phyloP scores from a whole-genome alignment of 92 coral and sea anemone species.

The Chrysogorgia sp. region DNA sequence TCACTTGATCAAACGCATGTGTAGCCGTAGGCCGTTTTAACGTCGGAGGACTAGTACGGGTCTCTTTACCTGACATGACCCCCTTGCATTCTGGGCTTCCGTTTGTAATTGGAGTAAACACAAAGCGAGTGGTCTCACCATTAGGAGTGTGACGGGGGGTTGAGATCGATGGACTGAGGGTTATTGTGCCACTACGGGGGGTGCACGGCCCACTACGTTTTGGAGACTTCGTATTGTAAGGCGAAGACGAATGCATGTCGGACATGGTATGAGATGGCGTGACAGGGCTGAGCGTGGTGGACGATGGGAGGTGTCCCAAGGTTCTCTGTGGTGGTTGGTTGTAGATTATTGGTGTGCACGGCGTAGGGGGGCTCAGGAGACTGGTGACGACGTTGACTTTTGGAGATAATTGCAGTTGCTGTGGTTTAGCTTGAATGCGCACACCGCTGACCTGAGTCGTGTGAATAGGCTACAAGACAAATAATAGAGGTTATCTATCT shows the following conservation, averaged over 20 bases:
- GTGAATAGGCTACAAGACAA: background rate
- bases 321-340: constrained; percentile 52
- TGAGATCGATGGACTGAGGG: constrained; percentile 83
- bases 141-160: constrained; percentile 91
- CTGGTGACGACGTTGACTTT: constrained; percentile 65
- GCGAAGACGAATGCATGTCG: constrained; percentile 67
- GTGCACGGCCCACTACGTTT: constrained; percentile 90
- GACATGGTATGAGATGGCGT: constrained; percentile 84
- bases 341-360: constrained; percentile 73
- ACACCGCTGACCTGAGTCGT: constrained; percentile 15
- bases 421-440: constrained; percentile 52
- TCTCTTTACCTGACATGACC: constrained; percentile 44
- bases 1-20: constrained; percentile 61
- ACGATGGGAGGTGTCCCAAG: constrained; percentile 47
- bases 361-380: constrained; percentile 73
- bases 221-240: constrained; percentile 86
- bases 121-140: constrained; percentile 86
- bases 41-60: constrained; percentile 91
- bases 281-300: constrained; percentile 66
- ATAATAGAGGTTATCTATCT: too few species aligned
- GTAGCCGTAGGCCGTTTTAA: constrained; percentile 91
- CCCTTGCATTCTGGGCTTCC: constrained; percentile 70
- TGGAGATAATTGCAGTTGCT: constrained; percentile 81
- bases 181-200: constrained; percentile 89
- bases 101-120: constrained; percentile 89